Conservation (phyloP, 2,797 vertebrate species). For the Galago senegalensis region DNA sequence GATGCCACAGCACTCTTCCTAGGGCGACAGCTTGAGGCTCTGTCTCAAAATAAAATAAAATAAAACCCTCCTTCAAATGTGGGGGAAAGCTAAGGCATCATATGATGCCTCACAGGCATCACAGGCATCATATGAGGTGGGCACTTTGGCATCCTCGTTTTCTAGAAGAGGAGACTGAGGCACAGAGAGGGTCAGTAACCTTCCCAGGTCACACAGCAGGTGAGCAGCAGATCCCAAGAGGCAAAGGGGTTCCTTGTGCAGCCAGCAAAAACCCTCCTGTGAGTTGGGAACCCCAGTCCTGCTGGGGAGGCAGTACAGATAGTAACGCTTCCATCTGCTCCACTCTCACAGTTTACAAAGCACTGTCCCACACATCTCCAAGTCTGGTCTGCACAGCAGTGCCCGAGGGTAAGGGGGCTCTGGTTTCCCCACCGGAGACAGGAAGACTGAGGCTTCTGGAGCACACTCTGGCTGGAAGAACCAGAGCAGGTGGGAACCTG, state of each 20-base stretch:
- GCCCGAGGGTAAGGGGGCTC: accelerated
- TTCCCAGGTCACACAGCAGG: background rate
- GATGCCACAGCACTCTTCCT: too few relatives aligned
- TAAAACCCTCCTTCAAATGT: background rate
- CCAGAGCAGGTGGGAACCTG: background rate
- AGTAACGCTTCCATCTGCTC: background rate
- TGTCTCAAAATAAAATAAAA: too few relatives aligned
- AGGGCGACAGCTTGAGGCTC: too few relatives aligned
- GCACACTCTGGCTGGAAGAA: background rate
- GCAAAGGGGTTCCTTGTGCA: too few relatives aligned
- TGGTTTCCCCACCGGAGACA: accelerated
- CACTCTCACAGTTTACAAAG: background rate
- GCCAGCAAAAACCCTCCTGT: background rate
- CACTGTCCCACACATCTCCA: background rate
- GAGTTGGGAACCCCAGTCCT: background rate
- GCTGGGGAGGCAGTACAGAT: accelerated
- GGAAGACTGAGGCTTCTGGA: background rate
- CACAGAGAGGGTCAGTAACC: background rate
- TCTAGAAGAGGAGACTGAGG: background rate
- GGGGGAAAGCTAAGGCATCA: background rate
- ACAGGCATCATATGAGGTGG: accelerated
- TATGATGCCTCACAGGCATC: too few relatives aligned
- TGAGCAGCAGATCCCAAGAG: background rate
- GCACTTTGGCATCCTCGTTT: background rate
- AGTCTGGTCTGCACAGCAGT: accelerated